A percentile compares a stretch with the other conserved stretches of the same genome.
Evolutionary conservation across 2,888 invertebrate species (phyloP).

Genomic region (Sesia bembeciformis): DNA sequence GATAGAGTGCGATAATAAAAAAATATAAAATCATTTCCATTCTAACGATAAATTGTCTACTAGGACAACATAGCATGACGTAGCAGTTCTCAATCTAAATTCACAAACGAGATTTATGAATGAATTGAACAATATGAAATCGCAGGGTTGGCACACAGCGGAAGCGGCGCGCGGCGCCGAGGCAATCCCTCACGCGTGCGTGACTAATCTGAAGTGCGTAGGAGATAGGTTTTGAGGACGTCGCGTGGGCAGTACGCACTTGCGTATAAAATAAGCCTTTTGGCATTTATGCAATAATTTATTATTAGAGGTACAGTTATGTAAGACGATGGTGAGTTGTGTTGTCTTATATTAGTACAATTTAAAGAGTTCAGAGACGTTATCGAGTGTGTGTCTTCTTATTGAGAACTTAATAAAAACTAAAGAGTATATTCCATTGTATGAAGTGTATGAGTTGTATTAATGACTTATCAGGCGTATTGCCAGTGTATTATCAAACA

Average conservation of each 20-base stretch:
- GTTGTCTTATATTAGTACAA: not conserved
- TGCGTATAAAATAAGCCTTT: slow-evolving; percentile 2
- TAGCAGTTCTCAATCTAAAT: no score
- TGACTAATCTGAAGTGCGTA: slow-evolving; percentile 43
- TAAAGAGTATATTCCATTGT: no score
- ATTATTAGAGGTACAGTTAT: slow-evolving; percentile 5
- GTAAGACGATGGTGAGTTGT: slow-evolving; percentile 7
- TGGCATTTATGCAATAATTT: slow-evolving; percentile 6
- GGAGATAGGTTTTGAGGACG: slow-evolving; percentile 26
- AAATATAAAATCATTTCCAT: no score
- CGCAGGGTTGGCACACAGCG: not conserved
- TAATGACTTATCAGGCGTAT: no score
- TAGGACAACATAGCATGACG: no score
- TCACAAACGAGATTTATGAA: slow-evolving; percentile 3
- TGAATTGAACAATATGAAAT: slow-evolving; percentile 8
- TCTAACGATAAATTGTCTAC: no score
- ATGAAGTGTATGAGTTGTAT: no score
- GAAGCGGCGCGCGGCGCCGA: slow-evolving; percentile 5
- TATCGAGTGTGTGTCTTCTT: no score
- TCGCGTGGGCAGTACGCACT: slow-evolving; percentile 14
- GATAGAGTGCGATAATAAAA: no score
- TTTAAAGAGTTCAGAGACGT: no score
- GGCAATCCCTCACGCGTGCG: slow-evolving; percentile 9
- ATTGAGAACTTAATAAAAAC: no score
- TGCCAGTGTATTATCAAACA: no score